Evolutionary conservation across 2,888 invertebrate genomes (phyloP).

Genomic region (Spilarctia lutea): DNA sequence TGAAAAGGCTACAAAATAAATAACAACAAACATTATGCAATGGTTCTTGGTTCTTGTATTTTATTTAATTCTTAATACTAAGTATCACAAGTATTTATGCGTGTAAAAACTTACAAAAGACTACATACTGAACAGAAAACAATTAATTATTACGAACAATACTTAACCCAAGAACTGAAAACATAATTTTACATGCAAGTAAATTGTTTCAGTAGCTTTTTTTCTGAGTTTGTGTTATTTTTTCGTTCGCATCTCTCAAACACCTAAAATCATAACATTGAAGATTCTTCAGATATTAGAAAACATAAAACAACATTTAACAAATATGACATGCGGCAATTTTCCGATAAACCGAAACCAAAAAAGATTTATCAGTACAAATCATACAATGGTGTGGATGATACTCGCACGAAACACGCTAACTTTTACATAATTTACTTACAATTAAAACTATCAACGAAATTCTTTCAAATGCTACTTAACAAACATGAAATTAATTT

Average conservation of each 20-base stretch:
- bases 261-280: too few species aligned
- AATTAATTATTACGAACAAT: neutral
- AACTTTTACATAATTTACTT: neutral
- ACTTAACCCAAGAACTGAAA: neutral
- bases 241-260: too few species aligned
- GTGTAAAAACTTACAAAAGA: neutral
- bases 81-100: conserved; percentile 39
- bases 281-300: too few species aligned
- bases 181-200: neutral
- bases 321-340: too few species aligned
- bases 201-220: neutral
- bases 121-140: neutral
- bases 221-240: neutral
- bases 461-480: too few species aligned
- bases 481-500: too few species aligned
- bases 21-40: neutral
- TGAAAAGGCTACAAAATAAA: neutral
- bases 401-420: neutral
- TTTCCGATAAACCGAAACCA: too few species aligned
- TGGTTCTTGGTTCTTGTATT: neutral
- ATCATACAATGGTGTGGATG: neutral
- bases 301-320: too few species aligned
- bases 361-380: too few species aligned
- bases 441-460: neutral
- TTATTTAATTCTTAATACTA: conserved; percentile 29